A percentile compares a stretch with the other conserved stretches of the same genome.
phyloP scores from a whole-genome alignment of 2,888 invertebrate species.

The Candidula unifasciata region DNA sequence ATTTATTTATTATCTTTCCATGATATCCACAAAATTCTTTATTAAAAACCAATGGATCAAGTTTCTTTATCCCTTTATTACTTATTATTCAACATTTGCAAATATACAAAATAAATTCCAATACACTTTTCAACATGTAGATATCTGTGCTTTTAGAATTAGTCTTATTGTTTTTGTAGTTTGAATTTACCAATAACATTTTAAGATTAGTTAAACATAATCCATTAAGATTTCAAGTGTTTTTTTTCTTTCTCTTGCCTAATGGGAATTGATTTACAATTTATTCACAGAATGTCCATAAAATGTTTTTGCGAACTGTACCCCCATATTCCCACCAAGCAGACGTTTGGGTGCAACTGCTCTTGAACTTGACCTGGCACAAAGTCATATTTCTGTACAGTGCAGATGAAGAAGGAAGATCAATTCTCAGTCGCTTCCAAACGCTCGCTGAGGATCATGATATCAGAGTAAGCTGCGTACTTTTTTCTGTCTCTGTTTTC shows the following conservation, averaged over 20 bases:
- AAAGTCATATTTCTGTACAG: conserved; percentile 93
- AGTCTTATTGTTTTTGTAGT: too few relatives aligned
- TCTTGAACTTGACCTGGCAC: conserved; percentile 88
- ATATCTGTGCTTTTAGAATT: too few relatives aligned
- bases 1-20: too few relatives aligned
- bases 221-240: too few relatives aligned
- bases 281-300: conserved; percentile 90
- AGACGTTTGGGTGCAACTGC: conserved; percentile 96
- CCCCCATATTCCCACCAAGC: conserved; percentile 99
- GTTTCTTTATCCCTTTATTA: too few relatives aligned
- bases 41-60: too few relatives aligned
- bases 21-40: too few relatives aligned
- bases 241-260: neutral
- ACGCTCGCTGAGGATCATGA: conserved; percentile 94
- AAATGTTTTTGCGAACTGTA: conserved; percentile 96
- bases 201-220: too few relatives aligned
- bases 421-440: conserved; percentile 94
- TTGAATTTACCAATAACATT: too few relatives aligned
- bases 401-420: conserved; percentile 95
- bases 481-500: neutral
- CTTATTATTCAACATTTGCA: too few relatives aligned
- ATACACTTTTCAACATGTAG: too few relatives aligned
- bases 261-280: neutral
- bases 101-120: too few relatives aligned
- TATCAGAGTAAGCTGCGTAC: conserved; percentile 85